phyloP scores from a whole-genome alignment of 2,888 invertebrate species.

The Drosophila pegasa region DNA sequence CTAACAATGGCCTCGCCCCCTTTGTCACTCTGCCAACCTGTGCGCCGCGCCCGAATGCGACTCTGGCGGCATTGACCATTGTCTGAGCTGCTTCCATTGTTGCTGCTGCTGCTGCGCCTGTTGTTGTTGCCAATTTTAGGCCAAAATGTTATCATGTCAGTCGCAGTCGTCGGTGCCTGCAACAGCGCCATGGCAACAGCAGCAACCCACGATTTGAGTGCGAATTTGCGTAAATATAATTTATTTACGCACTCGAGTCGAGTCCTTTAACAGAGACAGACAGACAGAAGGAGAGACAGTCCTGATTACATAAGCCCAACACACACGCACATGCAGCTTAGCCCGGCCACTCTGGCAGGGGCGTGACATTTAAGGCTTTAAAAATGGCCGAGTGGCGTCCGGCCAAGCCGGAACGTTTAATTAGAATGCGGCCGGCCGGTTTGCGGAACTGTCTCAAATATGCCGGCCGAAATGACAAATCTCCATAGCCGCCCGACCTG shows the following conservation, averaged over 20 bases:
- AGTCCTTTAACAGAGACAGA: constrained; percentile 30
- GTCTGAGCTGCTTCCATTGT: constrained; percentile 50
- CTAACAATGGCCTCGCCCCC: constrained; percentile 65
- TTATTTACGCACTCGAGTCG: constrained; percentile 68
- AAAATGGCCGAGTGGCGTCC: constrained; percentile 52
- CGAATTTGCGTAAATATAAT: constrained; percentile 81
- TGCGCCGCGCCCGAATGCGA: constrained; percentile 31
- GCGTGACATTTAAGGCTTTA: constrained; percentile 74
- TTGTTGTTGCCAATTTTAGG: constrained; percentile 81
- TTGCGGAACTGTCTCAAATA: constrained; percentile 36
- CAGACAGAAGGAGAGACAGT: constrained; percentile 47
- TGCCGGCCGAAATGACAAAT: constrained; percentile 34
- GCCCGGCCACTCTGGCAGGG: constrained; percentile 38
- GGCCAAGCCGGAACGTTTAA: constrained; percentile 65
- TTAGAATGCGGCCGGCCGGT: constrained; percentile 67
- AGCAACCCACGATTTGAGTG: constrained; percentile 56
- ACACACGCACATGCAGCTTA: constrained; percentile 34
- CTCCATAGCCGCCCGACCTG: background rate
- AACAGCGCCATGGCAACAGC: constrained; percentile 16
- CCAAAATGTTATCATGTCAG: constrained; percentile 79
- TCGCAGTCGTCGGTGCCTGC: constrained; percentile 72
- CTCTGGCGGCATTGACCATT: constrained; percentile 48
- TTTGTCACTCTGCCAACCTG: constrained; percentile 7
- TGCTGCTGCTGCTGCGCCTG: constrained; percentile 56
- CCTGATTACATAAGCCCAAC: constrained; percentile 74